phyloP scores from a whole-genome alignment of 1,140 invertebrate species.

The Adoxophyes honmai region DNA sequence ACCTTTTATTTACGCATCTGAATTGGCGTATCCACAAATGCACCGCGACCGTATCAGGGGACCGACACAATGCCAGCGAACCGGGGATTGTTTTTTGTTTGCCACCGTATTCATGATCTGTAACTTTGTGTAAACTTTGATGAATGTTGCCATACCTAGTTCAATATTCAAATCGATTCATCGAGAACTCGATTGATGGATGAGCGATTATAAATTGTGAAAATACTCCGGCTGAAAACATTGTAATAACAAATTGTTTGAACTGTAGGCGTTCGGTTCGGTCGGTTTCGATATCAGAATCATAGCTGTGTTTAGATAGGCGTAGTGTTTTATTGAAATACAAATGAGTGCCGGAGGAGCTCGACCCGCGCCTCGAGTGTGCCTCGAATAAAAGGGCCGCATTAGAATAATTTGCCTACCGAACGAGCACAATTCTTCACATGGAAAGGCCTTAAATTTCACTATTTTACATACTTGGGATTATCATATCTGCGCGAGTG shows the following conservation, averaged over 20 bases:
- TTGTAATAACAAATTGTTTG: slow-evolving; percentile 45
- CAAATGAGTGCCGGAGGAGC: slow-evolving; percentile 62
- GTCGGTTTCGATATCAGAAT: slow-evolving; percentile 41
- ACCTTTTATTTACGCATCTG: slow-evolving; percentile 50
- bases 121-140: slow-evolving; percentile 52
- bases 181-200: slow-evolving; percentile 49
- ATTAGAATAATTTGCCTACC: slow-evolving; percentile 73
- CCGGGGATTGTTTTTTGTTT: slow-evolving; percentile 49
- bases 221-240: slow-evolving; percentile 44
- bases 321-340: slow-evolving; percentile 74
- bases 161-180: slow-evolving; percentile 67
- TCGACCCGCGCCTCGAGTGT: slow-evolving; percentile 54
- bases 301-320: slow-evolving; percentile 70
- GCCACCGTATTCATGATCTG: slow-evolving; percentile 31
- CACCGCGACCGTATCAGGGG: slow-evolving; percentile 29
- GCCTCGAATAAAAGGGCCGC: slow-evolving; percentile 71
- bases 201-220: slow-evolving; percentile 34
- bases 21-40: slow-evolving; percentile 48
- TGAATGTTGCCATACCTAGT: slow-evolving; percentile 31
- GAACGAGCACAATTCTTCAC: slow-evolving; percentile 74
- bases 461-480: slow-evolving; percentile 75
- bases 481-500: slow-evolving; percentile 71
- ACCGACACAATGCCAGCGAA: slow-evolving; percentile 39
- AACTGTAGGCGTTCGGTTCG: slow-evolving; percentile 20
- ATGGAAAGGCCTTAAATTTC: slow-evolving; percentile 75